These are phyloP conservation scores for Calyptomena viridis DNA, from an alignment of 2,113 vertebrate genomes.

Conservation along the genomic window DNA sequence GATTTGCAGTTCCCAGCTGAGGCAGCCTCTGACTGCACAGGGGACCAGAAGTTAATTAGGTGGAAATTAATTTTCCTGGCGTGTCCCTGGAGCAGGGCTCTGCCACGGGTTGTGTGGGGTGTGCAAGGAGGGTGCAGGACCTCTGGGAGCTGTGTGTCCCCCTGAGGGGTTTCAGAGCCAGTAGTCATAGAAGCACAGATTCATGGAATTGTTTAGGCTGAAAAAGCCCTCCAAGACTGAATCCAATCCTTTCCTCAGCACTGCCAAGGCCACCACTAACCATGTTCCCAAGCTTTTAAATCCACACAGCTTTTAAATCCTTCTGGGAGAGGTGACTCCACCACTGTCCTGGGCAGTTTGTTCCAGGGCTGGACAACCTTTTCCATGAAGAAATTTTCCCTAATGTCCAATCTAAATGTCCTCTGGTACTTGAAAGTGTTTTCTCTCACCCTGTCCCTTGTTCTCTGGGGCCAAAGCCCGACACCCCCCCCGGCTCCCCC, in stretches of 20 bases:
- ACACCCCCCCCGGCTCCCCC: accelerated
- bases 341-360: background rate
- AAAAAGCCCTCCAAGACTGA: background rate
- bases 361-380: background rate
- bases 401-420: background rate
- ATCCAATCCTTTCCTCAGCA: background rate
- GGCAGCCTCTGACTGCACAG: background rate
- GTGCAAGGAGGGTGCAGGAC: background rate
- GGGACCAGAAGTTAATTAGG: background rate
- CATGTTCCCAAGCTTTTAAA: background rate
- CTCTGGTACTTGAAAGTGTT: accelerated
- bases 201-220: background rate
- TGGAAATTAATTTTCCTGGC: background rate
- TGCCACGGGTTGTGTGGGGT: accelerated
- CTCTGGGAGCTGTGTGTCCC: background rate
- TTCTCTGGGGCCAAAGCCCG: background rate
- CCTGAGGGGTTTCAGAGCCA: accelerated
- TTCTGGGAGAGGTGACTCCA: background rate
- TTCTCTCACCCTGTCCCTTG: background rate
- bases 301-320: background rate
- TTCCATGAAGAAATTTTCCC: background rate
- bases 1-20: background rate
- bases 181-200: accelerated
- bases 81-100: background rate
- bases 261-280: background rate